Conservation (phyloP, 2,888 invertebrate genomes). For the Scelioninae gen. 1 region DNA sequence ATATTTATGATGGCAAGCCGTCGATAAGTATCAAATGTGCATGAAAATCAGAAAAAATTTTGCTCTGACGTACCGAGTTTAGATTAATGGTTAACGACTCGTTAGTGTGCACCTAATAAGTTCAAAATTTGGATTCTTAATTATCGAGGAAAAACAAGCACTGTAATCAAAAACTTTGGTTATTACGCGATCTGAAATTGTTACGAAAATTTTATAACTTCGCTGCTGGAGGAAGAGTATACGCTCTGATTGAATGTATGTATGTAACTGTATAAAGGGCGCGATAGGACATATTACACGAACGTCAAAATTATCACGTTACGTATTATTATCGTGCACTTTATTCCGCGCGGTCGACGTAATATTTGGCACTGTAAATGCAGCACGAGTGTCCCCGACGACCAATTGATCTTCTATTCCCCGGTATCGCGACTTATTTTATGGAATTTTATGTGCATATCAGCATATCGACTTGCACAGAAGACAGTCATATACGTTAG, state of each 20-base stretch:
- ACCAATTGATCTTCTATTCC: slow-evolving; percentile 36
- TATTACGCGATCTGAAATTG: background rate
- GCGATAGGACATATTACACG: background rate
- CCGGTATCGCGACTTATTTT: slow-evolving; percentile 18
- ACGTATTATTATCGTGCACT: slow-evolving; percentile 28
- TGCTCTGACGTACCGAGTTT: slow-evolving; percentile 16
- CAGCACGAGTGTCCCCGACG: slow-evolving; percentile 21
- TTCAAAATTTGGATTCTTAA: slow-evolving; percentile 12
- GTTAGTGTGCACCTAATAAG: slow-evolving; percentile 7
- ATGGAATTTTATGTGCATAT: slow-evolving; percentile 36
- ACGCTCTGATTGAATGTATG: too few relatives aligned
- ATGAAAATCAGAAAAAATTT: slow-evolving; percentile 51
- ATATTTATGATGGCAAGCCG: slow-evolving; percentile 53
- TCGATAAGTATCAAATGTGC: slow-evolving; percentile 47
- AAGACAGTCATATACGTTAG: slow-evolving; percentile 26
- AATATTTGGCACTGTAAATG: slow-evolving; percentile 9
- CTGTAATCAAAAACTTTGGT: background rate
- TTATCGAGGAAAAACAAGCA: slow-evolving; percentile 6
- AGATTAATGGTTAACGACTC: slow-evolving; percentile 18
- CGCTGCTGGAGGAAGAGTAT: too few relatives aligned
- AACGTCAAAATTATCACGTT: slow-evolving; percentile 15
- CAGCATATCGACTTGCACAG: slow-evolving; percentile 38
- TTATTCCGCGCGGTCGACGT: too few relatives aligned
- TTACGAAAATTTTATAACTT: too few relatives aligned
- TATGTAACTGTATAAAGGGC: too few relatives aligned